Percentiles rank a stretch among this genome's conserved stretches.
Evolutionary conservation across 92 coral and sea anemone genomes (phyloP).

Genomic region (Umimayanthus chanpuru): DNA sequence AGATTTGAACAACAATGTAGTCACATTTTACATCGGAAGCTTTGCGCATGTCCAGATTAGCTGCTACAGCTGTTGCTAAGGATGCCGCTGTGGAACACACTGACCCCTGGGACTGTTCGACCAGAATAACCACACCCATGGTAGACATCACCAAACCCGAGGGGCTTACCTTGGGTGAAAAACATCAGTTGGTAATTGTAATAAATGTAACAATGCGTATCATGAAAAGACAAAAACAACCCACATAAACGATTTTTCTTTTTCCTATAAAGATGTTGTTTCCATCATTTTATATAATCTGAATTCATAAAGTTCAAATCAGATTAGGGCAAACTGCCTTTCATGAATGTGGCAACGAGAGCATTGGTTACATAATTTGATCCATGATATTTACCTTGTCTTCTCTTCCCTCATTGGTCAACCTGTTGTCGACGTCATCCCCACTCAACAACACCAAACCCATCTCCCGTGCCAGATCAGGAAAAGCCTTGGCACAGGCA

Average conservation of each 20-base stretch:
- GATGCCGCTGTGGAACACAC: slow-evolving; percentile 36
- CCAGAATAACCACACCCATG: slow-evolving; percentile 77
- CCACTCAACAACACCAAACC: slow-evolving; percentile 78
- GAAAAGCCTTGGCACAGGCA: slow-evolving; percentile 77
- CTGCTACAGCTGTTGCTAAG: slow-evolving; percentile 77
- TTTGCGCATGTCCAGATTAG: slow-evolving; percentile 80
- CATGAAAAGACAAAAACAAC: too few relatives aligned
- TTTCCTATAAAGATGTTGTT: too few relatives aligned
- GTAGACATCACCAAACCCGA: slow-evolving; percentile 88
- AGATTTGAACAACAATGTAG: slow-evolving; percentile 60
- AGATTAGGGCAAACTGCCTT: background rate
- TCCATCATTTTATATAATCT: too few relatives aligned
- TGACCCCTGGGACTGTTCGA: slow-evolving; percentile 50
- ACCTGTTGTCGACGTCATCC: slow-evolving; percentile 57
- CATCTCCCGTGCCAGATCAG: slow-evolving; percentile 97
- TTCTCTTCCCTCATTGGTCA: slow-evolving; percentile 66
- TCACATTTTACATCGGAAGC: slow-evolving; percentile 87
- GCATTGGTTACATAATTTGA: too few relatives aligned
- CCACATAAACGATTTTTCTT: background rate
- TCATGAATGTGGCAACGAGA: background rate
- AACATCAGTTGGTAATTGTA: background rate
- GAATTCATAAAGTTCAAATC: too few relatives aligned
- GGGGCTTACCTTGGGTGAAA: slow-evolving; percentile 75
- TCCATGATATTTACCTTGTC: slow-evolving; percentile 63
- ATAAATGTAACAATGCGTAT: background rate